Percentiles rank a stretch among this genome's conserved stretches.
Conservation (phyloP, 2,888 invertebrate species). For the Danaus chrysippus region DNA sequence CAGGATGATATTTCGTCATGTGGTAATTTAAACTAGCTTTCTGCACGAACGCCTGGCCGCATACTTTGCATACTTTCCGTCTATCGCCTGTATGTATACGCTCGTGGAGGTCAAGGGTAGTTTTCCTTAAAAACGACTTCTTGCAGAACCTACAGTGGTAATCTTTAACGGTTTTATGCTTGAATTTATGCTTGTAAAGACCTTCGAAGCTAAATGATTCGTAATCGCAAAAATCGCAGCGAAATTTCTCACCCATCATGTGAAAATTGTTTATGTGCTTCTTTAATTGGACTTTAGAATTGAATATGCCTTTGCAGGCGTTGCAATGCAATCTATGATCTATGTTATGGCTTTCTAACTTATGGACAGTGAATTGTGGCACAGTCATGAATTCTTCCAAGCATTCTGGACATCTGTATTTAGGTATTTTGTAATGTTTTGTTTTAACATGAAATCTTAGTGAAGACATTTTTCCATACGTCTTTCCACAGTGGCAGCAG, state of each 20-base stretch:
- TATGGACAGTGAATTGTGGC: conserved; percentile 51
- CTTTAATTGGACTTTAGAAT: conserved; percentile 49
- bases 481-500: conserved; percentile 50
- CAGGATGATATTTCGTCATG: conserved; percentile 67
- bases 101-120: conserved; percentile 55
- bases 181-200: conserved; percentile 62
- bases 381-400: conserved; percentile 49
- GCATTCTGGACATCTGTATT: conserved; percentile 47
- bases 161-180: conserved; percentile 63
- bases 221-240: conserved; percentile 59
- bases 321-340: conserved; percentile 61
- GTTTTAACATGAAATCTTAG: conserved; percentile 51
- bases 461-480: conserved; percentile 46
- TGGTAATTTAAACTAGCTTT: conserved; percentile 70
- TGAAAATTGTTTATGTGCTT: conserved; percentile 61
- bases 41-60: conserved; percentile 67
- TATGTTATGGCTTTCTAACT: conserved; percentile 50
- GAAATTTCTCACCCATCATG: conserved; percentile 58
- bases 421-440: conserved; percentile 54
- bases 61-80: conserved; percentile 55
- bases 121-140: conserved; percentile 63
- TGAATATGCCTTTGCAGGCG: conserved; percentile 58
- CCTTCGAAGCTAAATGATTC: conserved; percentile 53
- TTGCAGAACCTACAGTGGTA: conserved; percentile 64
- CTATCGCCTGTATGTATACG: conserved; percentile 64